These are phyloP conservation scores for Hypsopygia costalis DNA, from an alignment of 2,888 invertebrate genomes.

Conservation along the genomic window DNA sequence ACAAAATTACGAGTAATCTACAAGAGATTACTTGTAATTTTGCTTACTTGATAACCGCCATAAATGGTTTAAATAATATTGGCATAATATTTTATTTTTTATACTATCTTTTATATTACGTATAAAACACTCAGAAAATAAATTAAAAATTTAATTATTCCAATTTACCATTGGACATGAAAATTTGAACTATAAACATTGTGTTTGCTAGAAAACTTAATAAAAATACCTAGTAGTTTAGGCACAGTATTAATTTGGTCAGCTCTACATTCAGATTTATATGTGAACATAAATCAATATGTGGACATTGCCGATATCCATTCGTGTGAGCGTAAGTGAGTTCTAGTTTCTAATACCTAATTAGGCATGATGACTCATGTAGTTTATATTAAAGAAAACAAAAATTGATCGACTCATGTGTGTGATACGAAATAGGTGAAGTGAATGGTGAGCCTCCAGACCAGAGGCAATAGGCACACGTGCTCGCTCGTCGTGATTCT, in stretches of 20 bases:
- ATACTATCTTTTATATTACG: no score
- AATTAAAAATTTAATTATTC: no score
- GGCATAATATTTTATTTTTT: no score
- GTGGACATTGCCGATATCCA: slow-evolving; percentile 6
- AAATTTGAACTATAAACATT: no score
- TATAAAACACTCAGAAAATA: no score
- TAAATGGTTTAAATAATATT: no score
- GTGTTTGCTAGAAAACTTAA: no score
- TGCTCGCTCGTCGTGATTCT: slow-evolving; percentile 63
- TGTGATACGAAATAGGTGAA: slow-evolving; percentile 65
- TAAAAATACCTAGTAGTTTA: slow-evolving; percentile 1
- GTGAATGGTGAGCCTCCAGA: slow-evolving; percentile 73
- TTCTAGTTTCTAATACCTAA: slow-evolving; percentile 31
- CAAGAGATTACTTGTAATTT: no score
- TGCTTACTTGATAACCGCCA: no score
- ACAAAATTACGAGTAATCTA: no score
- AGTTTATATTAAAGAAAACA: slow-evolving; percentile 49
- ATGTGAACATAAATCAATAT: slow-evolving; percentile 11
- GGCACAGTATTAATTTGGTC: slow-evolving; percentile 3
- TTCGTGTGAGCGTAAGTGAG: slow-evolving; percentile 14
- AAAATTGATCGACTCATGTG: slow-evolving; percentile 49
- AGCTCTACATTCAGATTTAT: slow-evolving; percentile 3
- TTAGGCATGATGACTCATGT: slow-evolving; percentile 50
- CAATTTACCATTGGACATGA: no score
- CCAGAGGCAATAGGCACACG: slow-evolving; percentile 51